Evolutionary conservation across 2,797 vertebrate species (phyloP), one percentile per base, ranked within the genome.

Genomic region (Pelodytes ibericus): DNA sequence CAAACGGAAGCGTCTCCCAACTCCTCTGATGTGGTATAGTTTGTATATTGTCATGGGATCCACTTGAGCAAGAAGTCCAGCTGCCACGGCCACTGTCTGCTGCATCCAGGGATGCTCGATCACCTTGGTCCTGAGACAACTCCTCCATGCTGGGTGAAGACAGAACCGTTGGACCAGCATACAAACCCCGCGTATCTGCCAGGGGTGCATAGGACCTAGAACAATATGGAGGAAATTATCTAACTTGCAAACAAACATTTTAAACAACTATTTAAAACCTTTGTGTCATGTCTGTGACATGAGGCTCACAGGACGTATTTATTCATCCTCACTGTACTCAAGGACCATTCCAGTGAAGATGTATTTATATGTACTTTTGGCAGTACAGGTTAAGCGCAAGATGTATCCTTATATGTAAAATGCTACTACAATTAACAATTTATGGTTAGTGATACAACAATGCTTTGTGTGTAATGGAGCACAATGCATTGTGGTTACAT

Each of bases 31-130:
- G 97, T 87, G 96, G 97, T 83, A 99, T 98, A 63, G 95, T 98
- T 89, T 99, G 98, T 83, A 99, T 99, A 85, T 98, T 99, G 81
- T 99, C 98, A 0, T 99, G 97, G 64, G 98, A 99, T 13, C 96
- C 97, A 0, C 97, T 99, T 0, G 98, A 99, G 82, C 98, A 99
- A 18, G 97, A 99, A 0, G 98, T 99, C 98, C 98, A 99, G 91
- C 97, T 99, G 65, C 98, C 97, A 0, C 97, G 95, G 62, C 98
- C 98, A 0, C 97, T 99, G 90, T 99, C 98, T 0, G 97, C 97
- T 0, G 98, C 97, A 8, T 98, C 98, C 0, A 99, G 92, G 0
- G 98, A 99, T 2, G 97, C 95, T 0, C 98, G 93, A 71, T 99
- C 97, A 8, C 97, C 96, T 83, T 98, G 96, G 86, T 99, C 97